phyloP scores from a whole-genome alignment of 1,140 invertebrate genomes.

The Drosophila cardini region DNA sequence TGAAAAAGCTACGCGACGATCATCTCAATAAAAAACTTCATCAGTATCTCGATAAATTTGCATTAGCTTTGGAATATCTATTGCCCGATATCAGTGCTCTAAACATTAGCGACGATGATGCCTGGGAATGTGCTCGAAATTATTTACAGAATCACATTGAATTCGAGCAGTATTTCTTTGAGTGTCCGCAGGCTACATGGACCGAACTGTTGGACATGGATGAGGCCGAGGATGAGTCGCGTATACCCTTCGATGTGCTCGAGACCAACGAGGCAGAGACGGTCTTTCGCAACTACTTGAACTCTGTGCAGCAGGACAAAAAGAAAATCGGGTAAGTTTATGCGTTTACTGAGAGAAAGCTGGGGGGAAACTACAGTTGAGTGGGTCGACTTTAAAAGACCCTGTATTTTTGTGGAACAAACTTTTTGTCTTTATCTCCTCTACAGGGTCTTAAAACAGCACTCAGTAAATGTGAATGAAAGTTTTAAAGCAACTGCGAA shows the following conservation, averaged over 20 bases:
- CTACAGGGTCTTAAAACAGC: no score
- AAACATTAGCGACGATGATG: conserved; percentile 87
- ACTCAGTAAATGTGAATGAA: no score
- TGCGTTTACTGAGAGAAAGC: no score
- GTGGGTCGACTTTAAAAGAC: no score
- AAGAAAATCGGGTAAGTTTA: conserved; percentile 94
- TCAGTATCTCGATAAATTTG: conserved; percentile 92
- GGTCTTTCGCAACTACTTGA: conserved; percentile 96
- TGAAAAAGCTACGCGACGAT: conserved; percentile 94
- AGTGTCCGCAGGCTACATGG: conserved; percentile 92
- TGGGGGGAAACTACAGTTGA: no score
- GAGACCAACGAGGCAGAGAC: conserved; percentile 95
- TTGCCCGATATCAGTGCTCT: conserved; percentile 92
- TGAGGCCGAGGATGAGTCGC: conserved; percentile 89
- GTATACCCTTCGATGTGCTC: conserved; percentile 96
- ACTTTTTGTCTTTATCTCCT: no score
- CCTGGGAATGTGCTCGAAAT: conserved; percentile 94
- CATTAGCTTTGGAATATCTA: conserved; percentile 92
- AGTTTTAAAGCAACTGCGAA: no score
- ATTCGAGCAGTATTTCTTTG: conserved; percentile 96
- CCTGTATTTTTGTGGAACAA: no score
- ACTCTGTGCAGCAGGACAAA: conserved; percentile 95
- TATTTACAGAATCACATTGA: conserved; percentile 94
- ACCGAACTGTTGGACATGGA: conserved; percentile 87
- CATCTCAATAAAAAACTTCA: conserved; percentile 92